Conservation (phyloP, 2,888 invertebrate genomes). For the Carabus problematicus region DNA sequence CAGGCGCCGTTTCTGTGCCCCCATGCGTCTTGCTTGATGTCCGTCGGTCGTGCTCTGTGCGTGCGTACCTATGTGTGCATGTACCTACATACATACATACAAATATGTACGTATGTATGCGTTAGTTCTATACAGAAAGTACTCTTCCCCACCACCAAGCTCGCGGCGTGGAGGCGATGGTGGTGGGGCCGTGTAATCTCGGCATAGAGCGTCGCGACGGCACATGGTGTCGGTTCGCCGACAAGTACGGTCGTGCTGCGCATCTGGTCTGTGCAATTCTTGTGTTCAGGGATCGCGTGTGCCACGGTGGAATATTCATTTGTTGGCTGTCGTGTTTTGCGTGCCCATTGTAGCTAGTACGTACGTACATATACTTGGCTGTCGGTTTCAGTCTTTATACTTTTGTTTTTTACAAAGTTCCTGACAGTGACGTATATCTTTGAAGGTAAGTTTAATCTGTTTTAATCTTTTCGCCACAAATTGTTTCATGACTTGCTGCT, state of each 20-base stretch:
- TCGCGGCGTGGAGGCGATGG: conserved; percentile 43
- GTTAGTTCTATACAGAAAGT: too few species aligned
- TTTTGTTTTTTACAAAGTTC: conserved; percentile 20
- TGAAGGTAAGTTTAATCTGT: background rate
- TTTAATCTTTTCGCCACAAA: background rate
- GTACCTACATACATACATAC: background rate
- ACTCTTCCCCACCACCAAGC: conserved; percentile 40
- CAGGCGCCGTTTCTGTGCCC: background rate
- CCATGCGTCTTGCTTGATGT: conserved; percentile 35
- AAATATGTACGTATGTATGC: background rate
- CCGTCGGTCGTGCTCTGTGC: conserved; percentile 39
- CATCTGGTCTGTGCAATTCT: too few species aligned
- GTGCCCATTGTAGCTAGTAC: background rate
- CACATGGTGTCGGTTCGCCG: conserved; percentile 55
- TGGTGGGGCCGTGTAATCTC: conserved; percentile 46
- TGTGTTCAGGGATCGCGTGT: background rate
- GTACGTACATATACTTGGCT: background rate
- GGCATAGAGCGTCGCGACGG: conserved; percentile 53
- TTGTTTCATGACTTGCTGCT: background rate
- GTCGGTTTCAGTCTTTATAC: conserved; percentile 16
- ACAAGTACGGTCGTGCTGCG: conserved; percentile 44
- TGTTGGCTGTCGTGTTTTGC: background rate
- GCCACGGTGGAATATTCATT: background rate
- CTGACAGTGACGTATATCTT: conserved; percentile 27
- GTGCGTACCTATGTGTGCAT: conserved; percentile 41